These are phyloP conservation scores for Heterochromis multidens DNA, from an alignment of 2,113 vertebrate species.

Conservation along the genomic window DNA sequence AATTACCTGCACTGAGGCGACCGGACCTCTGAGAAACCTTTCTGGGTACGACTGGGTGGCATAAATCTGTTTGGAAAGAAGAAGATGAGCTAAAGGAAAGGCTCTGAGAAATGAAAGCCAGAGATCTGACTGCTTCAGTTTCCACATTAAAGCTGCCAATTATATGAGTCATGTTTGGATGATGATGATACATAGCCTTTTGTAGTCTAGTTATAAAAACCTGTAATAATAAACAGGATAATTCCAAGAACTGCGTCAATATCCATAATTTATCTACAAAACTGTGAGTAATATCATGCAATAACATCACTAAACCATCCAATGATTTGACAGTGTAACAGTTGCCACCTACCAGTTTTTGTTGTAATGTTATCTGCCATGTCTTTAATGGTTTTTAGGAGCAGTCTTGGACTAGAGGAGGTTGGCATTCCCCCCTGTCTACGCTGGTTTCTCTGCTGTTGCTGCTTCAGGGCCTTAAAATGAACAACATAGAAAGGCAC, in stretches of 20 bases:
- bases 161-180: constrained; percentile 14
- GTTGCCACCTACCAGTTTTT: constrained; percentile 77
- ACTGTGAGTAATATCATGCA: neutral
- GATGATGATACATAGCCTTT: neutral
- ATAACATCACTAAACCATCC: neutral
- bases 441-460: constrained; percentile 89
- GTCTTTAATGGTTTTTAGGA: constrained; percentile 87
- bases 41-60: constrained; percentile 79
- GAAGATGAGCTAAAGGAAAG: constrained; percentile 75
- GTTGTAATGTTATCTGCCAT: constrained; percentile 69
- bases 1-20: constrained; percentile 88
- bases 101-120: constrained; percentile 73
- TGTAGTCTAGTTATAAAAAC: neutral
- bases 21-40: constrained; percentile 87
- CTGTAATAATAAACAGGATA: neutral
- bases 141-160: constrained; percentile 71
- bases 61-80: constrained; percentile 78
- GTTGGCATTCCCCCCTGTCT: constrained; percentile 82
- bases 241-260: neutral
- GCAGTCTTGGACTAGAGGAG: constrained; percentile 80
- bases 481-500: neutral
- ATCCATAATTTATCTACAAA: neutral
- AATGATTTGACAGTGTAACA: neutral
- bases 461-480: constrained; percentile 88
- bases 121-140: constrained; percentile 76